Evolutionary conservation across 2,888 invertebrate species (phyloP), one percentile per base, ranked within the genome.

Genomic region (Aphodius sticticus): DNA sequence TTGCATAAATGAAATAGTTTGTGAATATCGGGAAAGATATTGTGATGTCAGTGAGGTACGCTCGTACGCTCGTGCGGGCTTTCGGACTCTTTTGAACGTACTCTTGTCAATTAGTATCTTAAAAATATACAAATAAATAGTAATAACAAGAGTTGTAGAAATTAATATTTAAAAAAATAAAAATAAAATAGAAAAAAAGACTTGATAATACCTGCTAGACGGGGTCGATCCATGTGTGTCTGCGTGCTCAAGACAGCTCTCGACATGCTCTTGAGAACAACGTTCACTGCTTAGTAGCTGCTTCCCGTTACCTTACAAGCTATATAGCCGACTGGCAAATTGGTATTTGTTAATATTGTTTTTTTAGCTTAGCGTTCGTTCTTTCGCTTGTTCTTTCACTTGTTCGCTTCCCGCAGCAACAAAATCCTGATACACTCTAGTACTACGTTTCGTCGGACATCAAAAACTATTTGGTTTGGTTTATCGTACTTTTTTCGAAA

Each of bases 121-220:
- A 81, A 81, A 81, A 78, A 16, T 78, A 79, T 76, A 76, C 72
- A 80, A 74, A 80, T 70, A 70, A 70, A 70, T 70, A 15, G 53
- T 53, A 53, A 53, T 53, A 53, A 53, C 53, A 53, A 53, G 53
- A 53, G 53, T 53, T 53, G 53, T 16, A 74, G 35, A 74, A 74
- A 74, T 74, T 36, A 74, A 74, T 26, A 74, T 35, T n/a, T 26
- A 37, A 74, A 74, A 36, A 76, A 79, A 83, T 82, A 83, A 81
- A 82, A 82, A 82, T 78, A 84, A 81, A 81, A 89, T 89, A 89
- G 89, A 90, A 89, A 89, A 89, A 91, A 91, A 91, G 89, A 89
- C 90, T 91, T 89, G 91, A 91, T 91, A 91, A 91, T 91, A 91
- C 91, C 91, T 91, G 91, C 88, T 89, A 90, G 90, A 89, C 89